phyloP scores from a whole-genome alignment of 1,140 invertebrate genomes.

The Philotrypesis tridentata region DNA sequence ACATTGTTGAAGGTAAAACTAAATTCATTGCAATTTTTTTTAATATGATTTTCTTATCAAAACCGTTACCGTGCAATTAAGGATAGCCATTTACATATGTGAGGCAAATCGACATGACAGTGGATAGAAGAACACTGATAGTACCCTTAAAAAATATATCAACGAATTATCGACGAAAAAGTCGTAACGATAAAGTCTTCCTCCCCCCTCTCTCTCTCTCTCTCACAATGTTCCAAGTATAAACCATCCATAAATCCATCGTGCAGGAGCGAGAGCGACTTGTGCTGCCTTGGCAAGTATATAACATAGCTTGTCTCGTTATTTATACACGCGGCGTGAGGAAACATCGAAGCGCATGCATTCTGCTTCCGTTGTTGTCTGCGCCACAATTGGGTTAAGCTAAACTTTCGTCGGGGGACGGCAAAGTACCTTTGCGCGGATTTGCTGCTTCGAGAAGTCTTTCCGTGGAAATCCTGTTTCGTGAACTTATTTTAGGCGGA shows the following conservation, averaged over 20 bases:
- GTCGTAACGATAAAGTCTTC: not conserved
- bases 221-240: not conserved
- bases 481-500: not conserved
- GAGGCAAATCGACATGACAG: too few relatives aligned
- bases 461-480: not conserved
- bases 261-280: not conserved
- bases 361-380: not conserved
- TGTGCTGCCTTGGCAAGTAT: not conserved
- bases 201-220: too few relatives aligned
- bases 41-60: too few relatives aligned
- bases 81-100: too few relatives aligned
- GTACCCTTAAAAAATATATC: not conserved
- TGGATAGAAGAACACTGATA: too few relatives aligned
- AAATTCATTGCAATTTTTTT: too few relatives aligned
- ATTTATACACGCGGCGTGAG: constrained; percentile 12
- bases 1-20: too few relatives aligned
- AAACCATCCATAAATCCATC: constrained; percentile 19
- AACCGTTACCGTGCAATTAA: too few relatives aligned
- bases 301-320: not conserved
- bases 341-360: constrained; percentile 15
- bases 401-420: not conserved
- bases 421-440: not conserved
- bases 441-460: not conserved
- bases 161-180: not conserved
- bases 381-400: not conserved